Evolutionary conservation across 1,140 invertebrate genomes (phyloP), one percentile per base, ranked within the genome.

Genomic region (Thrips palmi): DNA sequence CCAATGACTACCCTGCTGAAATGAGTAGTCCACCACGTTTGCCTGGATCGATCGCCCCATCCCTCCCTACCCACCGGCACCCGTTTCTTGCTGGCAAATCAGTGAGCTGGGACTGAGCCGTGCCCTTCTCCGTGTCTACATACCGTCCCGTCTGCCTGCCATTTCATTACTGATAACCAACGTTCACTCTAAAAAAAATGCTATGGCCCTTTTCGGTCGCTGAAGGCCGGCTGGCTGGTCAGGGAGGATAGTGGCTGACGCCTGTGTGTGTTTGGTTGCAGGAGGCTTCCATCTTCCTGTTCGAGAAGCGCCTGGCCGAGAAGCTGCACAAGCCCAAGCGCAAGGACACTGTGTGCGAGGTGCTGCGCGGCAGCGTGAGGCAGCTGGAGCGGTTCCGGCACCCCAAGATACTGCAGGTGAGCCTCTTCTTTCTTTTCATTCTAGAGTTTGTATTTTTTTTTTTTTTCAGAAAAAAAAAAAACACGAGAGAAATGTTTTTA

Each of bases 251-350:
- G n/a, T n/a, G n/a, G n/a, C n/a, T n/a, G n/a, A n/a, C n/a, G n/a
- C n/a, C n/a, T n/a, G n/a, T n/a, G n/a, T n/a, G 25, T 39, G 25
- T 17, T 39, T 56, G 51, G 50, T 70, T 67, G 4, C 66, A 97
- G 91, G 88, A 92, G 60, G 87, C 81, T 33, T 93, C 89, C 0
- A 77, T 96, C 41, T 94, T 96, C 61, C 65, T 94, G 21, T 96
- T 94, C 55, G 91, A 97, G 54, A 96, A 96, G 54, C 74, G 81
- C 42, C 73, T 77, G 12, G 87, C 86, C 0, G 89, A 96, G 51
- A 94, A 94, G 56, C 62, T 96, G 29, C 84, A 91, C 62, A 94
- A 92, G 52, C 87, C 87, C 2, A 85, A 88, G 48, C 67, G 85
- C 28, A 85, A 89, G 52, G 88, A 96, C 52, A 81, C 74, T 4